These are phyloP conservation scores for Gobius niger DNA, from an alignment of 2,113 vertebrate species.

Conservation along the genomic window DNA sequence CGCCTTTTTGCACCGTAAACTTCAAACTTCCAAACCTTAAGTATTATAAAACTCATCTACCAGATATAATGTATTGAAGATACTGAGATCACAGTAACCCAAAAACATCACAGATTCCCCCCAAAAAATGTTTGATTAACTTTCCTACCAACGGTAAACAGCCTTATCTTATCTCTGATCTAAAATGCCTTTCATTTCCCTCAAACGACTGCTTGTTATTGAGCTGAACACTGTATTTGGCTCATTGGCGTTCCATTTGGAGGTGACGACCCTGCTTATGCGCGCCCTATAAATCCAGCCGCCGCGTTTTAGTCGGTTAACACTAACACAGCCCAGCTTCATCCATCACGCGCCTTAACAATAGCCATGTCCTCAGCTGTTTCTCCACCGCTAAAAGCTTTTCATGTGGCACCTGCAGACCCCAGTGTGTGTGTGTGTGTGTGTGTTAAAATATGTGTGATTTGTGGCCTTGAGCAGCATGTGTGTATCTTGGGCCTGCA, in stretches of 20 bases:
- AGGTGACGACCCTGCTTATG: constrained; percentile 85
- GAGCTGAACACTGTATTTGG: constrained; percentile 84
- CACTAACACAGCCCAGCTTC: constrained; percentile 86
- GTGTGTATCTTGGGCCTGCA: constrained; percentile 33
- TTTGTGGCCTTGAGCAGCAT: neutral
- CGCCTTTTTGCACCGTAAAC: too few species aligned
- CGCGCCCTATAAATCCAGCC: constrained; percentile 85
- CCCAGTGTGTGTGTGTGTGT: constrained; percentile 17
- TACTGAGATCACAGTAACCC: neutral
- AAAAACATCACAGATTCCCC: neutral
- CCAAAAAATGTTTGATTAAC: neutral
- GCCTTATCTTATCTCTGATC: neutral
- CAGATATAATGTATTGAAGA: too few species aligned
- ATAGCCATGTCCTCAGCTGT: constrained; percentile 77
- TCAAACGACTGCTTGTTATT: constrained; percentile 87
- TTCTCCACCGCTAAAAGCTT: constrained; percentile 81
- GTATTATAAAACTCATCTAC: too few species aligned
- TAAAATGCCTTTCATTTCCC: constrained; percentile 5
- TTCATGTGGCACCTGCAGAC: constrained; percentile 76
- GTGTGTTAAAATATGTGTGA: constrained; percentile 9
- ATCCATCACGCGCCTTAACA: constrained; percentile 84
- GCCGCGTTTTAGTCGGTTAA: constrained; percentile 80
- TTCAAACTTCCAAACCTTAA: too few species aligned
- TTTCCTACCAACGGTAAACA: neutral
- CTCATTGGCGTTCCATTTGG: constrained; percentile 88